Percentiles rank a stretch among this genome's conserved stretches.
phyloP scores from a whole-genome alignment of 2,888 invertebrate species.

The Creontiades dilutus region DNA sequence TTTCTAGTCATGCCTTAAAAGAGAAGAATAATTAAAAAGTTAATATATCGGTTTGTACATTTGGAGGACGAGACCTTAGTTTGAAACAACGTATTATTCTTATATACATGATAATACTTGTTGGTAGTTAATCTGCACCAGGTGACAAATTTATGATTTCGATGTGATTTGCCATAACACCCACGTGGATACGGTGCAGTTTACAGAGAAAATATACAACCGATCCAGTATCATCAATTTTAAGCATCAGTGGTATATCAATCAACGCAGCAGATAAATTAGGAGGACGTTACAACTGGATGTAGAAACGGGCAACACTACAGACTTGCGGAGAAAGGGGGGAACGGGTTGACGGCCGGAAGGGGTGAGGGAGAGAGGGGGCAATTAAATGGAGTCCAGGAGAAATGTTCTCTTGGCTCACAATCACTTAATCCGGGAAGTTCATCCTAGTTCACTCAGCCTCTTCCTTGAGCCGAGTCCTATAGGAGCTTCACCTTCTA shows the following conservation, averaged over 20 bases:
- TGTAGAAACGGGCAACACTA: not conserved
- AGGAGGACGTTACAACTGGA: not conserved
- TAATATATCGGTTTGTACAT: no score
- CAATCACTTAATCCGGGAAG: conserved; percentile 68
- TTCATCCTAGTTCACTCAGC: conserved; percentile 62
- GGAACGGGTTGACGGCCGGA: no score
- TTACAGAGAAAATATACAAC: no score
- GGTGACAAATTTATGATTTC: no score
- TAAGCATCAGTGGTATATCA: not conserved
- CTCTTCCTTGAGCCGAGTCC: not conserved
- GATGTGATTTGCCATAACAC: no score
- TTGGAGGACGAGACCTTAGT: no score
- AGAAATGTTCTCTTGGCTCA: conserved; percentile 62
- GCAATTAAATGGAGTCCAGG: conserved; percentile 67
- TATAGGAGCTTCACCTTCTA: not conserved
- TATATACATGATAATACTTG: no score
- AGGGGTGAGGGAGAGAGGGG: not conserved
- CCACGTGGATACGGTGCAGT: no score
- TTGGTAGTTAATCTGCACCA: no score
- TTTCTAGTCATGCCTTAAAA: no score
- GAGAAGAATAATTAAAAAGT: no score
- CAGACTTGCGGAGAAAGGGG: not conserved
- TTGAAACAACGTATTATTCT: no score
- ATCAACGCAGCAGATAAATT: not conserved
- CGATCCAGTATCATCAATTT: not conserved